phyloP scores from a whole-genome alignment of 2,888 invertebrate genomes.

The Papilio demoleus region DNA sequence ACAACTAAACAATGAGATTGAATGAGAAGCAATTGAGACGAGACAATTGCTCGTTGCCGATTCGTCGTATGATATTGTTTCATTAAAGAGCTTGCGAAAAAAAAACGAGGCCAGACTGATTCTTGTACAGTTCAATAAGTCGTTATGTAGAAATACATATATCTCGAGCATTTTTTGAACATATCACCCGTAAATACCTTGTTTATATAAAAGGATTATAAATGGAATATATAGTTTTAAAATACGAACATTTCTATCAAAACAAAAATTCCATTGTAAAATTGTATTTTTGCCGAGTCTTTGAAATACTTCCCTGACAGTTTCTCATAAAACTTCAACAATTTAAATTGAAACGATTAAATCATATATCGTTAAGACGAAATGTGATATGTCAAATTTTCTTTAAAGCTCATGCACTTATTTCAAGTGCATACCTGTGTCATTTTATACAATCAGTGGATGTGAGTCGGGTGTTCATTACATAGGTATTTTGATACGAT shows the following conservation, averaged over 20 bases:
- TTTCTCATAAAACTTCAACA: neutral
- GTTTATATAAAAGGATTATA: no score
- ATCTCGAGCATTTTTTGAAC: neutral
- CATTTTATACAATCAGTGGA: constrained; percentile 29
- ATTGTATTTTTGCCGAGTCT: neutral
- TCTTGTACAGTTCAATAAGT: constrained; percentile 20
- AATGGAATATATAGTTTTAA: no score
- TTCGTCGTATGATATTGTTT: constrained; percentile 35
- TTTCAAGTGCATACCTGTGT: constrained; percentile 17
- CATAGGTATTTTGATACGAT: constrained; percentile 28
- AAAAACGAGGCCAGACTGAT: constrained; percentile 36
- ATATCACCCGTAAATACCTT: neutral
- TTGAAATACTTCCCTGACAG: neutral
- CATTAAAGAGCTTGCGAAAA: constrained; percentile 35
- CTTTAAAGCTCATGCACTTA: constrained; percentile 8
- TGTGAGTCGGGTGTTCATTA: constrained; percentile 20
- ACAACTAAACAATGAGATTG: constrained; percentile 34
- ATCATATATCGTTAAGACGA: neutral
- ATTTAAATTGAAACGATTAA: constrained; percentile 2
- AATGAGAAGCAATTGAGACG: constrained; percentile 33
- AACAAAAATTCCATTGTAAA: neutral
- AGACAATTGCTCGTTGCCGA: constrained; percentile 36
- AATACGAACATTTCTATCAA: no score
- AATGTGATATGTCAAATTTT: neutral
- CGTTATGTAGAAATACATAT: neutral